These are phyloP conservation scores for Crambe crambe DNA, from an alignment of 37 sponge, comb jelly and placozoan species.

Conservation along the genomic window DNA sequence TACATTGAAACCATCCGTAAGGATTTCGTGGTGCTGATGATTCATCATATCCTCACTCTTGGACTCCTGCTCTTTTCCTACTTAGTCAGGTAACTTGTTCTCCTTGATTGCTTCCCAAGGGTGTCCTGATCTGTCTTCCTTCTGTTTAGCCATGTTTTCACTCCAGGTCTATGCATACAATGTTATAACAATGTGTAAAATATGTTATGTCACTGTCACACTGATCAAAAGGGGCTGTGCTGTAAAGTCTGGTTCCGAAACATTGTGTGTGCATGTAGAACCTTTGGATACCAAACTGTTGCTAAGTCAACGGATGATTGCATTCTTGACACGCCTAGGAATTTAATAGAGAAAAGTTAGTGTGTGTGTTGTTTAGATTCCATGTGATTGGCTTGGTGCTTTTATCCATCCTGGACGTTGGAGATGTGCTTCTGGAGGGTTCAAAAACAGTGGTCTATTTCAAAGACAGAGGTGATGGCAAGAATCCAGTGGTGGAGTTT, in stretches of 20 bases:
- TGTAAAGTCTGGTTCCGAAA: no score
- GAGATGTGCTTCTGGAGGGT: slow-evolving; percentile 76
- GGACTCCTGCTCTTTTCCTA: slow-evolving; percentile 30
- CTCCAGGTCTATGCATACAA: background rate
- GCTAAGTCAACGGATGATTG: no score
- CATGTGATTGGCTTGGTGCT: slow-evolving; percentile 78
- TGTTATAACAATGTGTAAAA: background rate
- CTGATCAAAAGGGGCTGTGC: no score
- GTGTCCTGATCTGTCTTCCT: background rate
- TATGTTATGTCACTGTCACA: background rate
- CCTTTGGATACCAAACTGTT: no score
- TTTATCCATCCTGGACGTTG: slow-evolving; percentile 77
- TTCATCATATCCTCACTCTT: slow-evolving; percentile 76
- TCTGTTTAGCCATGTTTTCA: background rate
- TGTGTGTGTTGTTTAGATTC: slow-evolving; percentile 71
- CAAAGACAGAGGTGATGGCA: slow-evolving; percentile 45
- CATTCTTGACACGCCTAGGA: no score
- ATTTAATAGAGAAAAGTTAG: no score
- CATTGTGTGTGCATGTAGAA: no score
- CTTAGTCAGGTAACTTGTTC: background rate
- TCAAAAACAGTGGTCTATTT: slow-evolving; percentile 68
- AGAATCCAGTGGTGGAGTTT: slow-evolving; percentile 5
- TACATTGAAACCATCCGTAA: slow-evolving; percentile 66
- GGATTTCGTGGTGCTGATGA: slow-evolving; percentile 74
- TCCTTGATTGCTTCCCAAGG: no score